A percentile compares a stretch with the other conserved stretches of the same genome.
Evolutionary conservation across 1,140 invertebrate genomes (phyloP).

Genomic region (Chironomus tepperi): DNA sequence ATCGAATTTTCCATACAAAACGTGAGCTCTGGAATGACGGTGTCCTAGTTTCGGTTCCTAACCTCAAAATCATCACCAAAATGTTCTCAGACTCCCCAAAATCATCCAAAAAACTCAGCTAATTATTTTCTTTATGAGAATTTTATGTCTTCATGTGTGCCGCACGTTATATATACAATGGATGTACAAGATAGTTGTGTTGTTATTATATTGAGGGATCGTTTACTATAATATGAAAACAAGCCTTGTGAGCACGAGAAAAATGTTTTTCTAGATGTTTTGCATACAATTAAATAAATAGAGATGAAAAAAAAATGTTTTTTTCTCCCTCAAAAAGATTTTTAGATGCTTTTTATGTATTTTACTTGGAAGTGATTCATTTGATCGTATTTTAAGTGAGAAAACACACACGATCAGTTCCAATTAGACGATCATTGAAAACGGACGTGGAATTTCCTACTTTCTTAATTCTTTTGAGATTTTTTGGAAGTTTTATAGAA

Average conservation of each 20-base stretch:
- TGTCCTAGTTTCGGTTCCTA: too few relatives aligned
- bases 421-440: not conserved
- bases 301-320: not conserved
- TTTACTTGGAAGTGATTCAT: not conserved
- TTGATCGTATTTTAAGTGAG: not conserved
- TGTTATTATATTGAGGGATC: not conserved
- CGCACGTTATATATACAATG: not conserved
- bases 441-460: not conserved
- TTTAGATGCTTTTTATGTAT: not conserved
- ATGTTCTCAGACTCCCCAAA: too few relatives aligned
- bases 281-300: conserved; percentile 23
- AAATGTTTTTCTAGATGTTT: conserved; percentile 12
- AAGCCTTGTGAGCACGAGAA: not conserved
- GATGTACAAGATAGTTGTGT: not conserved
- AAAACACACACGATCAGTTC: conserved; percentile 9
- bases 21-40: too few relatives aligned
- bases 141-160: not conserved
- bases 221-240: not conserved
- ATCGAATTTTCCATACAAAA: too few relatives aligned
- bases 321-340: not conserved
- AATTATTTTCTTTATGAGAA: too few relatives aligned
- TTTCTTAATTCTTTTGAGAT: too few relatives aligned
- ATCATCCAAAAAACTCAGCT: too few relatives aligned
- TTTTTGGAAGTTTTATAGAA: too few relatives aligned
- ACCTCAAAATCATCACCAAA: too few relatives aligned